Conservation (phyloP, 37 sponge, comb jelly and placozoan species). For the Oscarella lobularis region DNA sequence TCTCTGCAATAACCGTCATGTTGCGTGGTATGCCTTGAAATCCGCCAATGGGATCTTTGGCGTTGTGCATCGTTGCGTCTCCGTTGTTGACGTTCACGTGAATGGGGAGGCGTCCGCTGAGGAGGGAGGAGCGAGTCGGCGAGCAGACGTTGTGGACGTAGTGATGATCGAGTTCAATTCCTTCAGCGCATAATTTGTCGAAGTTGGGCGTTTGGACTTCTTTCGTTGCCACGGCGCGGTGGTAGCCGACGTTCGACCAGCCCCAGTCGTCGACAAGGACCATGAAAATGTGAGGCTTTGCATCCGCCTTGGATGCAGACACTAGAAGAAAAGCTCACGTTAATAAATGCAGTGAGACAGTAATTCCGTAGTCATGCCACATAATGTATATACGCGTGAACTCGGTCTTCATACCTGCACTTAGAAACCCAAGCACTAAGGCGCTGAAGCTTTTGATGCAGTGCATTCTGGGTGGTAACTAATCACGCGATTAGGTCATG, state of each 20-base stretch:
- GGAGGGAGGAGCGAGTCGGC: conserved; percentile 28
- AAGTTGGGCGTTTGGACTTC: conserved; percentile 23
- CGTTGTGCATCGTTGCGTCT: conserved; percentile 2
- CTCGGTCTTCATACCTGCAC: no score
- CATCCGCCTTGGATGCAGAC: no score
- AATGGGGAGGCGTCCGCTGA: conserved; percentile 34
- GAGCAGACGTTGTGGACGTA: conserved; percentile 28
- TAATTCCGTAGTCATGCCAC: no score
- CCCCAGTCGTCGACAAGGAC: conserved; percentile 8
- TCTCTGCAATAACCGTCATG: conserved; percentile 28
- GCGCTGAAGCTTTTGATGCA: no score
- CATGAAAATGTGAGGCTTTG: neutral
- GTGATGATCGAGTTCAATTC: conserved; percentile 26
- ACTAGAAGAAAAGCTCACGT: no score
- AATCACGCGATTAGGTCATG: no score
- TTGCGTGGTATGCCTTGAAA: conserved; percentile 19
- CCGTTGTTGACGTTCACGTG: conserved; percentile 28
- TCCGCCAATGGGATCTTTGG: conserved; percentile 19
- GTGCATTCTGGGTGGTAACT: no score
- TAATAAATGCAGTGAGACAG: no score
- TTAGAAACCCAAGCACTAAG: no score
- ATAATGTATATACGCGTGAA: no score
- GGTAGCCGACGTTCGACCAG: conserved; percentile 9
- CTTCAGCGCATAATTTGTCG: conserved; percentile 15
- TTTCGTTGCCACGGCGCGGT: conserved; percentile 12